Percentiles rank a stretch among this genome's conserved stretches.
Evolutionary conservation across 1,140 invertebrate species (phyloP).

Genomic region (Spodoptera frugiperda): DNA sequence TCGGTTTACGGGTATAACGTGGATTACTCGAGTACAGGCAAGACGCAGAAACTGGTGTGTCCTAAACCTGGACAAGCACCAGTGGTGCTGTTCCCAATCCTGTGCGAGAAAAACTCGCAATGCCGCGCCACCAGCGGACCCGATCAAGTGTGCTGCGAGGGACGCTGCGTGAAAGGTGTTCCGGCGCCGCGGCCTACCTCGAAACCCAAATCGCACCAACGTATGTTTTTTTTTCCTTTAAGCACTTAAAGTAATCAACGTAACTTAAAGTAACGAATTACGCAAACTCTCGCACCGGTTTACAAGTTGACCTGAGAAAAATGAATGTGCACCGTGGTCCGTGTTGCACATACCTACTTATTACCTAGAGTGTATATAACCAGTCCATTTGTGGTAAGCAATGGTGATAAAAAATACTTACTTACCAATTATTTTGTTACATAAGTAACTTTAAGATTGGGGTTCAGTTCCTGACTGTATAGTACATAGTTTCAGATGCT

Average conservation of each 20-base stretch:
- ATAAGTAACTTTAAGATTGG: too few relatives aligned
- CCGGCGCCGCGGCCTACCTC: slow-evolving; percentile 85
- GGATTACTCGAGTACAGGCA: slow-evolving; percentile 69
- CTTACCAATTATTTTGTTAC: too few relatives aligned
- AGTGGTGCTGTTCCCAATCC: slow-evolving; percentile 85
- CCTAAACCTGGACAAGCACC: slow-evolving; percentile 83
- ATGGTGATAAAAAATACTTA: too few relatives aligned
- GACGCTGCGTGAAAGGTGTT: slow-evolving; percentile 87
- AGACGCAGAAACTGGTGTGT: slow-evolving; percentile 82
- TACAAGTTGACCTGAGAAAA: slow-evolving; percentile 26
- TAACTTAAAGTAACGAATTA: not conserved
- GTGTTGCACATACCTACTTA: not conserved
- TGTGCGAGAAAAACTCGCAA: slow-evolving; percentile 86
- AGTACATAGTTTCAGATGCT: too few relatives aligned
- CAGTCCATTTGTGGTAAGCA: too few relatives aligned
- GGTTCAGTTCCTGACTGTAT: too few relatives aligned
- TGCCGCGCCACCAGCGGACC: slow-evolving; percentile 84
- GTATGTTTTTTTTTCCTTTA: slow-evolving; percentile 74
- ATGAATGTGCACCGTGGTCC: not conserved
- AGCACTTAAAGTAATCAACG: slow-evolving; percentile 8
- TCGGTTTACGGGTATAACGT: slow-evolving; percentile 55
- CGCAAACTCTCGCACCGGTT: slow-evolving; percentile 20
- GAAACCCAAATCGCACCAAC: slow-evolving; percentile 85
- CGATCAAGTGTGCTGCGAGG: slow-evolving; percentile 86
- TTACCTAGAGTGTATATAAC: not conserved